Evolutionary conservation across 2,113 vertebrate species (phyloP), one percentile per base, ranked within the genome.

Genomic region (Sceloporus undulatus): DNA sequence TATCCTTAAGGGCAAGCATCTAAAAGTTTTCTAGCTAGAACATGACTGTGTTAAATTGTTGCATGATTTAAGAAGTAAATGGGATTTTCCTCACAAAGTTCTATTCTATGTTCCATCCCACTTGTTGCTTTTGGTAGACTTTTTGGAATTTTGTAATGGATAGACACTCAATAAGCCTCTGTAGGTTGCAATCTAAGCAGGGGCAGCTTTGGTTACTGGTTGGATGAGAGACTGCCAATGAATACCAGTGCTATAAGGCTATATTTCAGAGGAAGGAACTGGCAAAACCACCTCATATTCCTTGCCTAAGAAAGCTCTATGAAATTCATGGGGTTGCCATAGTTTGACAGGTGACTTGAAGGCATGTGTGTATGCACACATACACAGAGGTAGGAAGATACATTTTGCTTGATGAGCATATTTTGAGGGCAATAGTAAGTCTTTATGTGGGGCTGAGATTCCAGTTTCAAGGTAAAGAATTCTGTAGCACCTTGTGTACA

Each of bases 1-100:
- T 42, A 71, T 87, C 27, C 18, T 27, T 1, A 56, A 34, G 85
- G 27, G n/a, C 48, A 86, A 82, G 0, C 29, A 54, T 52, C 65
- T 56, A n/a, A 70, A 77, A 85, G 0, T 0, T 16, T 11, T 29
- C 4, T 79, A 75, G 48, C 29, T 38, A 82, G 38, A 70, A 40
- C 0, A 4, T 68, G 56, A 40, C 16, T 0, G 0, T 19, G 1
- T 56, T 80, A 59, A 79, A 66, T 84, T 80, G 85, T 68, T 87
- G 84, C 86, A 25, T 83, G 81, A 74, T 87, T 54, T 87, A 25
- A 86, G 79, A 74, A 80, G 78, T 88, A 87, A 89, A 68, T 0
- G 0, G 74, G 25, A 79, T 82, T 73, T 85, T 90, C 85, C 48
- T 86, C 87, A 0, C 74, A 79, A 74, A 91, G 14, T 19, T 54